Conservation (phyloP, 1,140 invertebrate species). For the Semibalanus balanoides region DNA sequence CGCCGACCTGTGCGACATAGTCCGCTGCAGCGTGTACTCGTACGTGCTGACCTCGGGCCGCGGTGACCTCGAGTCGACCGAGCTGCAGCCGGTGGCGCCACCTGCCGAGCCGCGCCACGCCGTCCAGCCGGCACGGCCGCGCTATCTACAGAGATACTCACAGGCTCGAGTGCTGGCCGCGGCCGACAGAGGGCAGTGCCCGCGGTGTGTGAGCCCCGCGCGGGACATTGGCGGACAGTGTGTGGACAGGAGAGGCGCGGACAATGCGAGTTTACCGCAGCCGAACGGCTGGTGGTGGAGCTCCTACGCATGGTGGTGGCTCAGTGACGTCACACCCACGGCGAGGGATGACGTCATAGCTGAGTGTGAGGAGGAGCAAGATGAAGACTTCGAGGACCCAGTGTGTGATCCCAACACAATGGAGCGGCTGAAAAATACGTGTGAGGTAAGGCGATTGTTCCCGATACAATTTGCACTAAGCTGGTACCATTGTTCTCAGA, state of each 20-base stretch:
- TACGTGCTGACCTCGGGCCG: not conserved
- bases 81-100: not conserved
- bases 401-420: not conserved
- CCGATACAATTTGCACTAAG: no score
- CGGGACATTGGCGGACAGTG: not conserved
- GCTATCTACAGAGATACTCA: not conserved
- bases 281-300: not conserved
- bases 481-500: no score
- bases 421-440: not conserved
- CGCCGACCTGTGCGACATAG: not conserved
- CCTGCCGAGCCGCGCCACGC: no score
- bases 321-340: not conserved
- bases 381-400: not conserved
- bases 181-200: not conserved
- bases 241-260: no score
- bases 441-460: conserved; percentile 19
- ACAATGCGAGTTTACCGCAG: not conserved
- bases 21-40: not conserved
- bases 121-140: not conserved
- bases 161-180: not conserved
- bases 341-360: not conserved
- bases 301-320: not conserved
- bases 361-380: not conserved
- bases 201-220: not conserved
- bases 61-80: not conserved